phyloP scores from a whole-genome alignment of 2,797 vertebrate species.

The Coranthus polyacanthus region DNA sequence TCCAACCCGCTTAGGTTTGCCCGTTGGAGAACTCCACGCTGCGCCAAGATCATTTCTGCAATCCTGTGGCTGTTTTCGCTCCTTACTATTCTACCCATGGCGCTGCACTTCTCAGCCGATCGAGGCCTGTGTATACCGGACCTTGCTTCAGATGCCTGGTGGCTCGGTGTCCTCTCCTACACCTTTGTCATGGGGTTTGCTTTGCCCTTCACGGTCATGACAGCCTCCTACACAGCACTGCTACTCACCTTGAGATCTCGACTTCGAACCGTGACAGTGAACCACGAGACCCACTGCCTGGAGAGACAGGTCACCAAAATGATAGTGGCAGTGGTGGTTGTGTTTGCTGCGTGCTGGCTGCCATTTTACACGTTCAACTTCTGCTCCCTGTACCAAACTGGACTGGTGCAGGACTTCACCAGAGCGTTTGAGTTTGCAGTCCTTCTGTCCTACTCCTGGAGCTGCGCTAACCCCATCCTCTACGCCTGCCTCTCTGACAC shows the following conservation, averaged over 20 bases:
- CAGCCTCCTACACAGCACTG: conserved; percentile 70
- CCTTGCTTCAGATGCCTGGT: conserved; percentile 64
- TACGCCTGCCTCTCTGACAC: conserved; percentile 84
- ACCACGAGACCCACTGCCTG: conserved; percentile 54
- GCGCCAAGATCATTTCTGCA: conserved; percentile 76
- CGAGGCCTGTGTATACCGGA: conserved; percentile 75
- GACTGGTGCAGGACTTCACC: conserved; percentile 52
- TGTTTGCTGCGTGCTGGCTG: conserved; percentile 85
- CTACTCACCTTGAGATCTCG: conserved; percentile 70
- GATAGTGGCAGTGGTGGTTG: conserved; percentile 82
- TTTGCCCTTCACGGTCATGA: conserved; percentile 81
- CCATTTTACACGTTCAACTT: conserved; percentile 87
- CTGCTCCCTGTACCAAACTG: conserved; percentile 62
- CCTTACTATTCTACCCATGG: conserved; percentile 85
- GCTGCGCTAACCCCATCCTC: conserved; percentile 86
- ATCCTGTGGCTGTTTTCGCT: conserved; percentile 84
- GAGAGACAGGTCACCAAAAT: conserved; percentile 84
- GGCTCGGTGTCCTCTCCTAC: conserved; percentile 80
- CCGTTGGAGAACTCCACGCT: conserved; percentile 75
- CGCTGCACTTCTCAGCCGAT: conserved; percentile 75
- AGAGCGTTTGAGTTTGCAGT: conserved; percentile 81
- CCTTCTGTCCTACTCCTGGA: conserved; percentile 86
- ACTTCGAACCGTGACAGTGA: not conserved
- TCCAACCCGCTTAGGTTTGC: conserved; percentile 76
- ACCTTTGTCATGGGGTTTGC: conserved; percentile 85